A percentile compares a stretch with the other conserved stretches of the same genome.
These are phyloP conservation scores for Morinoia aosen DNA, from an alignment of 2,888 invertebrate species.

Conservation along the genomic window DNA sequence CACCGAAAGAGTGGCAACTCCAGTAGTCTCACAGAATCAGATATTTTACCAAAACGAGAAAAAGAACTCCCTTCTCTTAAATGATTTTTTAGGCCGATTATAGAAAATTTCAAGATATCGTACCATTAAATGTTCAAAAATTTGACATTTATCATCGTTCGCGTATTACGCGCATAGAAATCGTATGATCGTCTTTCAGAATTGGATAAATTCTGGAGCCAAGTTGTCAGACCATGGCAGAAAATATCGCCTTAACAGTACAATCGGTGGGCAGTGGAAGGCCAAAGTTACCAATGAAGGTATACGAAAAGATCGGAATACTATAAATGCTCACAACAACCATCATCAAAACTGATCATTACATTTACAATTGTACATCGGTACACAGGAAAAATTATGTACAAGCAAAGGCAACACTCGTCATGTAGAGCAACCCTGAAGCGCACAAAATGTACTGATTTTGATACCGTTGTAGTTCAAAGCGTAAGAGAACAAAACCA, in stretches of 20 bases:
- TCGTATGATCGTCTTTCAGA: neutral
- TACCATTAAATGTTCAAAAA: neutral
- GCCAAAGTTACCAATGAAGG: slow-evolving; percentile 18
- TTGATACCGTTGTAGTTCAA: neutral
- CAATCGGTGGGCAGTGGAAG: slow-evolving; percentile 30
- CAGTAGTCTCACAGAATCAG: neutral
- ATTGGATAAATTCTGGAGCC: neutral
- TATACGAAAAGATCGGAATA: neutral
- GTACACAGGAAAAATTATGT: slow-evolving; percentile 24
- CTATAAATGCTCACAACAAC: neutral
- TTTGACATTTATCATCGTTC: neutral
- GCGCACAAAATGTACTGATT: neutral
- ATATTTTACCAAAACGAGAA: neutral
- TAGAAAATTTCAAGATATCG: neutral
- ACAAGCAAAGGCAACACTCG: slow-evolving; percentile 16
- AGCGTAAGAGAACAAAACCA: neutral
- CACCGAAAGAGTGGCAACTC: neutral
- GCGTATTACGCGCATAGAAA: neutral
- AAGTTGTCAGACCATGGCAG: neutral
- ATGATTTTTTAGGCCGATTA: neutral
- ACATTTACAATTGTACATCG: slow-evolving; percentile 32
- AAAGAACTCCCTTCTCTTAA: neutral
- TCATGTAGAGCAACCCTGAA: neutral
- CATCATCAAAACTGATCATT: neutral
- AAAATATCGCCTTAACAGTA: neutral